Conservation (phyloP, 1,140 invertebrate species). For the Anthonomus grandis region DNA sequence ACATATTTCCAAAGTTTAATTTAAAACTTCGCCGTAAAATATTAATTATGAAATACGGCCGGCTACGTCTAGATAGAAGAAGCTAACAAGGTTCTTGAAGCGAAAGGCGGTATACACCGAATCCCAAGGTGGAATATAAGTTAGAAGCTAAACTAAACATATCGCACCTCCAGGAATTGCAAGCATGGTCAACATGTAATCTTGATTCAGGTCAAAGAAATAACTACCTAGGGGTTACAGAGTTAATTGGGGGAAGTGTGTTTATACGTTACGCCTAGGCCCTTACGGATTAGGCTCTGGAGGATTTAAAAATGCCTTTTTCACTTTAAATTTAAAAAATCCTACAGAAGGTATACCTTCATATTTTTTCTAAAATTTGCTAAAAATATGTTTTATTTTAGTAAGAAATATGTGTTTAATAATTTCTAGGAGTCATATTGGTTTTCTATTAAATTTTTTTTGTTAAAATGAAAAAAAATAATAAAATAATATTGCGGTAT, state of each 20-base stretch:
- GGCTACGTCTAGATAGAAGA: conserved; percentile 1
- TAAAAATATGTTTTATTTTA: no score
- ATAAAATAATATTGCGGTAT: no score
- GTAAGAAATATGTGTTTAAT: no score
- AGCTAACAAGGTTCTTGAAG: conserved; percentile 14
- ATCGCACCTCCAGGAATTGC: conserved; percentile 28
- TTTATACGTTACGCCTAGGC: no score
- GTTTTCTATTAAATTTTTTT: no score
- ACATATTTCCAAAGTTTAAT: background rate
- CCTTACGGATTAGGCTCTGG: no score
- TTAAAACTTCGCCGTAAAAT: conserved; percentile 3
- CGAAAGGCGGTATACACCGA: conserved; percentile 6
- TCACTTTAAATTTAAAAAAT: no score
- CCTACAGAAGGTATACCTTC: no score
- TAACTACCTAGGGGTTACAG: conserved; percentile 16
- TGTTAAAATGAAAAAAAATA: no score
- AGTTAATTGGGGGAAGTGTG: conserved; percentile 25
- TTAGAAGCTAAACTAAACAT: conserved; percentile 27
- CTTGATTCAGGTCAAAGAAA: conserved; percentile 27
- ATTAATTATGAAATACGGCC: conserved; percentile 21
- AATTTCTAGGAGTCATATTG: no score
- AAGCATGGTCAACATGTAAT: conserved; percentile 29
- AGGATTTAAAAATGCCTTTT: no score
- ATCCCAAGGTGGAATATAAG: conserved; percentile 21
- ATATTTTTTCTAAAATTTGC: no score